phyloP scores from a whole-genome alignment of 2,113 vertebrate species.

The Vulpes vulpes region DNA sequence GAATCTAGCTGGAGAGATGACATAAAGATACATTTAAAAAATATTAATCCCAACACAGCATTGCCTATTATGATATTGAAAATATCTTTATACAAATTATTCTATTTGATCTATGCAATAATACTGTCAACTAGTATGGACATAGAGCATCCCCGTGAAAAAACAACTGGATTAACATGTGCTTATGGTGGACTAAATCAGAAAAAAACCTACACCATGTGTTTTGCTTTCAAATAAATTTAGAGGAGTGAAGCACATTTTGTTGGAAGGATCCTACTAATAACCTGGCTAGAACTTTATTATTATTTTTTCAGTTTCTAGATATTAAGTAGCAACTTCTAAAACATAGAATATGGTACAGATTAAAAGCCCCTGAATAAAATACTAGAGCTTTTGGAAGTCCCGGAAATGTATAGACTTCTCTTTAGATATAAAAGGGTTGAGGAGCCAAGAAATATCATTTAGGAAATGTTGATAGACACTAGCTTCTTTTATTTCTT shows the following conservation, averaged over 20 bases:
- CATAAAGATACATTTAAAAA: not conserved
- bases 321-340: not conserved
- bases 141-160: not conserved
- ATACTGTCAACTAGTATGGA: not conserved
- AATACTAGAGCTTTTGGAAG: not conserved
- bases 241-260: not conserved
- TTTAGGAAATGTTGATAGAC: not conserved
- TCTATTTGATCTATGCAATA: not conserved
- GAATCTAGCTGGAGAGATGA: not conserved
- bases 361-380: not conserved
- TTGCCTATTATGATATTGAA: not conserved
- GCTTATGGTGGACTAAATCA: not conserved
- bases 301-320: not conserved
- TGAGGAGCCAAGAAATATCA: not conserved
- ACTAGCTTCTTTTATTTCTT: not conserved
- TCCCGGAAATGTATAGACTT: not conserved
- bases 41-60: not conserved
- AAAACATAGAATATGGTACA: not conserved
- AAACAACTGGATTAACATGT: not conserved
- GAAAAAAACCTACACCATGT: not conserved
- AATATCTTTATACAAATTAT: not conserved
- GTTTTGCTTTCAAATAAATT: constrained; percentile 2
- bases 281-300: not conserved
- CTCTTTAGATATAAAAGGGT: not conserved
- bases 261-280: not conserved